Percentiles rank a stretch among this genome's conserved stretches.
Evolutionary conservation across 2,113 vertebrate genomes (phyloP).

Genomic region (Arothron firmamentum): DNA sequence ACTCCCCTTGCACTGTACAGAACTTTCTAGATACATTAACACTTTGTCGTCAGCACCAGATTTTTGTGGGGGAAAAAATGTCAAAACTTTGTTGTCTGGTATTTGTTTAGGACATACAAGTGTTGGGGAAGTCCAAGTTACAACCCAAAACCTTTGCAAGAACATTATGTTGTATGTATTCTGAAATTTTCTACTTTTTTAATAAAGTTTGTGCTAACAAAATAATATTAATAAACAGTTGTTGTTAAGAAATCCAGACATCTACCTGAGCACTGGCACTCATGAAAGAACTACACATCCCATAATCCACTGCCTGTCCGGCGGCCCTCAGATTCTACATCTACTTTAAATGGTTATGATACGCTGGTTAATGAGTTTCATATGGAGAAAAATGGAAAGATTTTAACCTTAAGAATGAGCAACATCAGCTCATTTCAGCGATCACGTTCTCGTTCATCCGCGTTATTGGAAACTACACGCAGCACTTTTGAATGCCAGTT

Average conservation of each 20-base stretch:
- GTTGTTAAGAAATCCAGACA: no score
- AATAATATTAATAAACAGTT: neutral
- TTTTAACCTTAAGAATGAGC: slow-evolving; percentile 26
- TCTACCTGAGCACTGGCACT: no score
- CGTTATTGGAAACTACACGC: slow-evolving; percentile 26
- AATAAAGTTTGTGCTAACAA: neutral
- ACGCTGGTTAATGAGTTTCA: no score
- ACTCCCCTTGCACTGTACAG: slow-evolving; percentile 34
- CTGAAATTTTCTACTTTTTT: slow-evolving; percentile 1
- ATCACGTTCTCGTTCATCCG: slow-evolving; percentile 22
- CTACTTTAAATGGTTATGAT: no score
- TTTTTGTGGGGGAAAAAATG: slow-evolving; percentile 4
- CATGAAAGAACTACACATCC: no score
- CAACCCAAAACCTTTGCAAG: slow-evolving; percentile 10
- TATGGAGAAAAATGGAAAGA: neutral
- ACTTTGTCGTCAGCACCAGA: slow-evolving; percentile 11
- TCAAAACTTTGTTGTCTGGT: slow-evolving; percentile 7
- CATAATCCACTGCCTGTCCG: no score
- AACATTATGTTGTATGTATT: slow-evolving; percentile 4
- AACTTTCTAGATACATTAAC: slow-evolving; percentile 4
- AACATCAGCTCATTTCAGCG: slow-evolving; percentile 16
- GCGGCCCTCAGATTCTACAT: no score
- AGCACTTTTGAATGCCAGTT: slow-evolving; percentile 22
- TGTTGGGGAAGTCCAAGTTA: slow-evolving; percentile 1
- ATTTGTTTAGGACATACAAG: slow-evolving; percentile 8